phyloP scores from a whole-genome alignment of 2,888 invertebrate species.

The Boloria selene region DNA sequence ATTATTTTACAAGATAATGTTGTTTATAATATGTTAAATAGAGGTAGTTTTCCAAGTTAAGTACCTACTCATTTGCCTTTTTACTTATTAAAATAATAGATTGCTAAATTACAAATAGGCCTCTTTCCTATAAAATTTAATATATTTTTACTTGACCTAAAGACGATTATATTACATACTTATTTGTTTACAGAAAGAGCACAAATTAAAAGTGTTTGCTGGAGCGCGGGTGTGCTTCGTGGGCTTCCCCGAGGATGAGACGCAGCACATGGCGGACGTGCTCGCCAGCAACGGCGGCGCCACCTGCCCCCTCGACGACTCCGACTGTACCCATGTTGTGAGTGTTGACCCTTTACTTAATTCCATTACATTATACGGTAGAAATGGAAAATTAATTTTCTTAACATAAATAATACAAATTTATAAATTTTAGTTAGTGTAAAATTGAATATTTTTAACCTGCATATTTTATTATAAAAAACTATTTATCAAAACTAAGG shows the following conservation, averaged over 20 bases:
- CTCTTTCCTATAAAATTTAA: too few relatives aligned
- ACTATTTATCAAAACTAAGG: too few relatives aligned
- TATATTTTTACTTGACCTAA: too few relatives aligned
- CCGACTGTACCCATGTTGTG: slow-evolving; percentile 95
- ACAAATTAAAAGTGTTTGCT: slow-evolving; percentile 93
- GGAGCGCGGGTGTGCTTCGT: slow-evolving; percentile 93
- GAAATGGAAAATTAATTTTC: neutral
- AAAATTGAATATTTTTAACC: too few relatives aligned
- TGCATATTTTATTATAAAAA: too few relatives aligned
- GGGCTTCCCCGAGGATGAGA: slow-evolving; percentile 95
- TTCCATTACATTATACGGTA: neutral
- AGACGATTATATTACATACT: neutral
- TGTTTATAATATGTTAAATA: too few relatives aligned
- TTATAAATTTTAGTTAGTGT: neutral
- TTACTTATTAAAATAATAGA: too few relatives aligned
- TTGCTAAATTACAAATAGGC: too few relatives aligned
- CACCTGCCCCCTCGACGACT: slow-evolving; percentile 89
- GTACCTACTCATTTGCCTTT: too few relatives aligned
- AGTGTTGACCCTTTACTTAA: slow-evolving; percentile 64
- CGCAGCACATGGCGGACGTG: slow-evolving; percentile 95
- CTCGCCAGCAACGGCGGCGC: slow-evolving; percentile 93
- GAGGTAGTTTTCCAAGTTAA: too few relatives aligned
- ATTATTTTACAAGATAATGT: too few relatives aligned
- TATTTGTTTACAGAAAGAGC: slow-evolving; percentile 78
- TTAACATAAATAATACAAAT: too few relatives aligned